Evolutionary conservation across 2,888 invertebrate genomes (phyloP), one percentile per base, ranked within the genome.

Genomic region (Campoplex capitator): DNA sequence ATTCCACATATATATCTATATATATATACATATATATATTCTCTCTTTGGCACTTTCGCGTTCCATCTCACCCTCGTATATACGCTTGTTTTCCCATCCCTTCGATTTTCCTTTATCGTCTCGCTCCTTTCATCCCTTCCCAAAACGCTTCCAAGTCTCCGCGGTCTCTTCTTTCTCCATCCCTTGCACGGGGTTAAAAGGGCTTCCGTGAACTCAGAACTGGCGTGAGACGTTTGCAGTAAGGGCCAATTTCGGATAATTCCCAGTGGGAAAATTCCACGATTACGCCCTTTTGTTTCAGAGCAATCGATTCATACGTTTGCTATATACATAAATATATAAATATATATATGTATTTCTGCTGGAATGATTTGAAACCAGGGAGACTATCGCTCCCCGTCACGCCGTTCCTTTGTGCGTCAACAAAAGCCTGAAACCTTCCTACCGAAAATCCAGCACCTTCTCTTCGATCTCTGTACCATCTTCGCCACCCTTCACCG

Each of bases 341-440:
- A 42, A 42, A 48, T 28, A 32, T 51, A 32, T 51, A 51, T 67
- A 51, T 51, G 32, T 65, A 51, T 54, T 28, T 68, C 8, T 67
- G 9, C 42, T 11, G 11, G 23, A 35, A 45, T 80, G 68, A 42
- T 83, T 75, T 89, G 89, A 90, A 91, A 91, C 89, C 90, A 88
- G 88, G 88, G 88, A 86, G 90, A 90, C 91, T 90, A 90, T 91
- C 90, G 90, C 90, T 87, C 90, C 89, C 91, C 90, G 93, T 93
- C 92, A 92, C 91, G 91, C 90, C 90, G 90, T 88, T 93, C 89
- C 92, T 93, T 93, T 92, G 92, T 91, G 90, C 92, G 92, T 92
- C 93, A 91, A 93, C 93, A 92, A 92, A 91, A 90, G 91, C 90
- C 83, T 83, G 82, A 88, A 86, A 86, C 88, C 87, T 83, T 74